A percentile compares a stretch with the other conserved stretches of the same genome.
These are phyloP conservation scores for Cyclopterus lumpus DNA, from an alignment of 2,797 vertebrate species.

Conservation along the genomic window DNA sequence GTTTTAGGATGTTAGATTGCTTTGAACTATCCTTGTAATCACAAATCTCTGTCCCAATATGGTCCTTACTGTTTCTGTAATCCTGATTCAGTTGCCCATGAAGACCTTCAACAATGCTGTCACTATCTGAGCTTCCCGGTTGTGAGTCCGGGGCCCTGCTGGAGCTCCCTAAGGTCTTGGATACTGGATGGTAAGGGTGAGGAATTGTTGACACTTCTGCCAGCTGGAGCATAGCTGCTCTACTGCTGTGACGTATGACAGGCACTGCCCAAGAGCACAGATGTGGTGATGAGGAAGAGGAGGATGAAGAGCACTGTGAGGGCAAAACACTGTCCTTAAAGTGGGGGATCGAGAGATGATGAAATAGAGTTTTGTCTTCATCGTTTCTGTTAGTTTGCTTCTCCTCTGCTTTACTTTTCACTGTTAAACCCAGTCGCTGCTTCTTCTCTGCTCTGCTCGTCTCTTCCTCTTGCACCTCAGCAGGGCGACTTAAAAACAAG, in stretches of 20 bases:
- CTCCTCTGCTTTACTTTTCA: slow-evolving; percentile 1
- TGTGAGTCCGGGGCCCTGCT: not conserved
- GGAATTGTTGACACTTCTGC: slow-evolving; percentile 14
- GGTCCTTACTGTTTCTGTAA: slow-evolving; percentile 7
- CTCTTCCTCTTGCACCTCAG: slow-evolving; percentile 15
- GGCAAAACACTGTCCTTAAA: not conserved
- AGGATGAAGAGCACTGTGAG: slow-evolving; percentile 1
- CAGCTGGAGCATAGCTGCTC: slow-evolving; percentile 19
- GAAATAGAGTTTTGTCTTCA: not conserved
- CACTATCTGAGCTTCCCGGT: slow-evolving; percentile 26
- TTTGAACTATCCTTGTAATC: not conserved
- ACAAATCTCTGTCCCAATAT: not conserved
- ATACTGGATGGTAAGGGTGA: slow-evolving; percentile 10
- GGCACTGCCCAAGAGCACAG: slow-evolving; percentile 61
- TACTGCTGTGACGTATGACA: slow-evolving; percentile 76
- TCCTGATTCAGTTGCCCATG: slow-evolving; percentile 10
- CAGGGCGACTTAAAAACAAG: not conserved
- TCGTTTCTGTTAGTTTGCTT: slow-evolving; percentile 3
- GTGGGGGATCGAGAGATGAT: not conserved
- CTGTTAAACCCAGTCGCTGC: not conserved
- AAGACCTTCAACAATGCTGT: slow-evolving; percentile 3
- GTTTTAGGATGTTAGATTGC: slow-evolving; percentile 5
- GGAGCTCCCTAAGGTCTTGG: slow-evolving; percentile 17
- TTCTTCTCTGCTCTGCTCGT: not conserved
- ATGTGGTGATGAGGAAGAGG: slow-evolving; percentile 22